Evolutionary conservation across 2,113 vertebrate genomes (phyloP), one percentile per base, ranked within the genome.

Genomic region (Forbesichthys papilliferus): DNA sequence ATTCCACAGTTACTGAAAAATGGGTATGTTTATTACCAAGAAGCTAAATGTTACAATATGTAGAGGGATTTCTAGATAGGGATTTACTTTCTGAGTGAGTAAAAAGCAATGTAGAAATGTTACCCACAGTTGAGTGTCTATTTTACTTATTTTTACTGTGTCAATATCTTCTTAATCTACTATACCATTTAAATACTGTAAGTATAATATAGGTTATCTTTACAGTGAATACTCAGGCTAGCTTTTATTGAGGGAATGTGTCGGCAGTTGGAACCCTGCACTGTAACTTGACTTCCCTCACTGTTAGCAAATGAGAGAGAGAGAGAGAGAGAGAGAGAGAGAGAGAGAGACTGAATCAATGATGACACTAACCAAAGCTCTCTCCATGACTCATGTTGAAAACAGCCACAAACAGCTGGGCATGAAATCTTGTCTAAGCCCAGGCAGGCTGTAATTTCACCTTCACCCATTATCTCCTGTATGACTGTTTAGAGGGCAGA

Each of bases 321-420:
- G 4, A 53, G 20, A 14, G 3, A 68, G 64, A 68, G n/a, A 54
- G 9, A 54, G 11, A 57, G n/a, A 14, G 11, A 61, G 42, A 52
- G 16, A n/a, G 4, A 34, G 13, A 64, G 7, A 27, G 42, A 46
- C 49, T 61, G 72, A 80, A 74, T 69, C 20, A 59, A 12, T 66
- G 84, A 12, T 66, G 84, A 64, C 20, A 71, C 80, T 71, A 72
- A 79, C 78, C 56, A 66, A 65, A 78, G 63, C 65, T 53, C 46
- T 76, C 36, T 48, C 77, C 80, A 65, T 87, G 84, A 88, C 66
- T 86, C 84, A 86, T 6, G 3, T 61, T 80, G 77, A 73, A 75
- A 84, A 84, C 69, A 46, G 74, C 77, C 75, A 80, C 71, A 84
- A 79, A 86, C 80, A 81, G 79, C 84, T 82, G 64, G 72, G 69